Conservation (phyloP, 2,113 vertebrate species). For the Balaeniceps rex region DNA sequence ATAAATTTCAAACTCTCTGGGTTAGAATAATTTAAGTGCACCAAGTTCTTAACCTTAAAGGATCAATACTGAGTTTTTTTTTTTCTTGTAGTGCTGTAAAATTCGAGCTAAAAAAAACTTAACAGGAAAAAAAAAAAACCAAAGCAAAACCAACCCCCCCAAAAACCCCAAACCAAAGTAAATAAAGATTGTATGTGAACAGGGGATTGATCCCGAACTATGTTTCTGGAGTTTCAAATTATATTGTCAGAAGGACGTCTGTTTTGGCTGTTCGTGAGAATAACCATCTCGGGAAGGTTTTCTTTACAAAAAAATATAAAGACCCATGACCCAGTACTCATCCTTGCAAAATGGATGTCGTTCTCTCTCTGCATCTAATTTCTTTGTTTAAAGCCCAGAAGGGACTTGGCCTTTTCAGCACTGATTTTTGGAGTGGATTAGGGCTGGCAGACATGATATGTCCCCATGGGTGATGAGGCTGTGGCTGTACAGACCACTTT, state of each 20-base stretch:
- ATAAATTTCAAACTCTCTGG: conserved; percentile 83
- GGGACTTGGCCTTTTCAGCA: background rate
- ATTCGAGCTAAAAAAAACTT: background rate
- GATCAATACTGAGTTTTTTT: conserved; percentile 53
- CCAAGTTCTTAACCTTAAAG: conserved; percentile 65
- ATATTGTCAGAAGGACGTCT: background rate
- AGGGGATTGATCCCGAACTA: background rate
- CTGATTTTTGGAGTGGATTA: background rate
- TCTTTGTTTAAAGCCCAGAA: conserved; percentile 9
- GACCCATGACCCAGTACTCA: background rate
- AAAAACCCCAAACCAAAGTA: conserved; percentile 1
- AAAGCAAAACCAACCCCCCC: background rate
- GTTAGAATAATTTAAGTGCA: conserved; percentile 75
- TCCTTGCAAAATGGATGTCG: background rate
- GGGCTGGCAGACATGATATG: background rate
- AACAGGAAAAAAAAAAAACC: background rate
- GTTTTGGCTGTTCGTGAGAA: background rate
- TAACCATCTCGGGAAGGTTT: background rate
- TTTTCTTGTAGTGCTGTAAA: conserved; percentile 24
- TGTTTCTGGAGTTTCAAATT: conserved; percentile 1
- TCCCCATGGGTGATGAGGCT: background rate
- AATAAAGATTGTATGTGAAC: conserved; percentile 11
- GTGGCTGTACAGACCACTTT: background rate
- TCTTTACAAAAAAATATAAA: background rate
- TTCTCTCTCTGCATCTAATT: background rate